Evolutionary conservation across 2,888 invertebrate genomes (phyloP).

Genomic region (Drosophila neoperkinsi): DNA sequence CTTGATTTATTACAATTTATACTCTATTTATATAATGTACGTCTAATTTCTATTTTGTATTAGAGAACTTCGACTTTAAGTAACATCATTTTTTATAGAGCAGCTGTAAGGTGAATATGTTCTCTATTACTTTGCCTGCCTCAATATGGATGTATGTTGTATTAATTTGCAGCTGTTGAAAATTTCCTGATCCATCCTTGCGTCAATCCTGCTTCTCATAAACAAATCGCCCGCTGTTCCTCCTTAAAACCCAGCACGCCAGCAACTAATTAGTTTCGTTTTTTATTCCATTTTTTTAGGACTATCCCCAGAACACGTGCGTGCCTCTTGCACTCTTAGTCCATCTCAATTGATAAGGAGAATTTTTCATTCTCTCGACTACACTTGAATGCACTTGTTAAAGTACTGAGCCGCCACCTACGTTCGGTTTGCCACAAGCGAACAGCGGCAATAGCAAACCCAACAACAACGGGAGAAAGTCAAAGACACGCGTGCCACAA

Average conservation of each 20-base stretch:
- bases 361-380: conserved; percentile 42
- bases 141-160: neutral
- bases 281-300: conserved; percentile 8
- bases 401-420: conserved; percentile 64
- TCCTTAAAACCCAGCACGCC: conserved; percentile 42
- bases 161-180: conserved; percentile 29
- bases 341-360: conserved; percentile 16
- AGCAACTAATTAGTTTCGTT: conserved; percentile 63
- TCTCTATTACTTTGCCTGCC: neutral
- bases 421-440: conserved; percentile 43
- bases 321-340: conserved; percentile 10
- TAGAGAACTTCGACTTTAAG: neutral
- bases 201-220: conserved; percentile 29
- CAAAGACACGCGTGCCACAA: conserved; percentile 63
- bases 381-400: conserved; percentile 72
- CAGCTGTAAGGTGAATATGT: neutral
- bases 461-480: conserved; percentile 23
- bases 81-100: too few species aligned
- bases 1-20: neutral
- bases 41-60: neutral
- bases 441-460: conserved; percentile 22
- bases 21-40: neutral
- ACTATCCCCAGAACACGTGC: conserved; percentile 30
- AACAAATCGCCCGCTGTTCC: conserved; percentile 29
- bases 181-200: conserved; percentile 6